Conservation (phyloP, 2,797 vertebrate genomes). For the Cyclopterus lumpus region DNA sequence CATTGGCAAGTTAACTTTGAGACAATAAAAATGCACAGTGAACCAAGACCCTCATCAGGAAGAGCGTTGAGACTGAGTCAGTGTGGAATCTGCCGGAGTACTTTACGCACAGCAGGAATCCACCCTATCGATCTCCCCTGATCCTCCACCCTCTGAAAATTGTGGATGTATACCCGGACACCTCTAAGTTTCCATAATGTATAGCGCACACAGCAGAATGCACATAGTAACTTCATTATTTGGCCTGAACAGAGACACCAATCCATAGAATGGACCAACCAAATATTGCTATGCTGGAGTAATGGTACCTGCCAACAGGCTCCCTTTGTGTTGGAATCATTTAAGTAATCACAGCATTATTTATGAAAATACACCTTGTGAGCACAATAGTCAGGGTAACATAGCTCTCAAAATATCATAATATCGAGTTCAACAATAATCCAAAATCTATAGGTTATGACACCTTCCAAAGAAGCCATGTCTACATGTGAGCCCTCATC, state of each 20-base stretch:
- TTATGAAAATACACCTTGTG: not conserved
- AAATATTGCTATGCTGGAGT: not conserved
- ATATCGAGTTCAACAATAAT: too few species aligned
- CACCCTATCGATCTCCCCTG: not conserved
- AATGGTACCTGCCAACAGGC: not conserved
- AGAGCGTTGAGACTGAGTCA: not conserved
- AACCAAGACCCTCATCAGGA: not conserved
- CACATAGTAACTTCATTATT: not conserved
- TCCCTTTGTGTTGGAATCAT: not conserved
- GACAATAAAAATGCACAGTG: too few species aligned
- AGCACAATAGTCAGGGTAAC: not conserved
- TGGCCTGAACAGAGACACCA: not conserved
- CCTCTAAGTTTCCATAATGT: not conserved
- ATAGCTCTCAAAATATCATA: not conserved
- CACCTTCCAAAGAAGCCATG: not conserved
- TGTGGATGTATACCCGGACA: not conserved
- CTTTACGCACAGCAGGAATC: not conserved
- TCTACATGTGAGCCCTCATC: not conserved
- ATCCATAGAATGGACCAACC: not conserved
- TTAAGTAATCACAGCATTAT: not conserved
- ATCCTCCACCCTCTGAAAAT: not conserved
- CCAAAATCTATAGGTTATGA: not conserved
- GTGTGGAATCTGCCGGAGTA: not conserved
- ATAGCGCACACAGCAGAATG: not conserved
- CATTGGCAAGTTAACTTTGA: not conserved